phyloP scores from a whole-genome alignment of 2,113 vertebrate species.

The Psophia crepitans region DNA sequence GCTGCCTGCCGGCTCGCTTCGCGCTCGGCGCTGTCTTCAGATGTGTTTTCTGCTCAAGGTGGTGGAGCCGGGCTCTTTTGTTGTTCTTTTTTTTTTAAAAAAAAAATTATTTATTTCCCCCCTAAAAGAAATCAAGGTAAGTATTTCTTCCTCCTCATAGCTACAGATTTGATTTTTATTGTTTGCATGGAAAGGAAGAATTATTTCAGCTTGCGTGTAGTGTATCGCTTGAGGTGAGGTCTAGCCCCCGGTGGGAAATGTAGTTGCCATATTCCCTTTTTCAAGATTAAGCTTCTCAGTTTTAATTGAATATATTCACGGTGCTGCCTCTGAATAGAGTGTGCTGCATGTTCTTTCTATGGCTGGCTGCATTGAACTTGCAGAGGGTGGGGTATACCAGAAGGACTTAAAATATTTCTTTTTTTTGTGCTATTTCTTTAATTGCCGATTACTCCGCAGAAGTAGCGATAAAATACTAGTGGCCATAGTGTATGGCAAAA shows the following conservation, averaged over 20 bases:
- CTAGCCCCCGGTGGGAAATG: not conserved
- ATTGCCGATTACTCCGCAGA: not conserved
- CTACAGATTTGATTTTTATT: not conserved
- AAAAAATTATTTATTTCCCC: no score
- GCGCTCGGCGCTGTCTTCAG: not conserved
- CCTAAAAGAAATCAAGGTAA: conserved; percentile 36
- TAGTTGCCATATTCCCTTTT: not conserved
- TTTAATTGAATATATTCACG: not conserved
- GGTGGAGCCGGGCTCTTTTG: not conserved
- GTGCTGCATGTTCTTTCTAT: not conserved
- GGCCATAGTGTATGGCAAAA: not conserved
- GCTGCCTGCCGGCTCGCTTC: not conserved
- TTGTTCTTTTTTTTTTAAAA: not conserved
- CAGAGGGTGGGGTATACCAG: not conserved
- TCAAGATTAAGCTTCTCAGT: not conserved
- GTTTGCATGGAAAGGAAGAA: not conserved
- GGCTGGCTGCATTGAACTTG: not conserved
- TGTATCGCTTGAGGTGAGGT: not conserved
- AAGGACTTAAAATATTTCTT: not conserved
- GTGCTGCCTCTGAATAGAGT: conserved; percentile 1
- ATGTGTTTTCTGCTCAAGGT: not conserved
- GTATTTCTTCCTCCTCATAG: not conserved
- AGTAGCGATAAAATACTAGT: not conserved
- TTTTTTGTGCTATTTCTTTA: not conserved
- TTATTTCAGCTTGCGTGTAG: not conserved